These are phyloP conservation scores for Galerucella calmariensis DNA, from an alignment of 2,888 invertebrate genomes.

Conservation along the genomic window DNA sequence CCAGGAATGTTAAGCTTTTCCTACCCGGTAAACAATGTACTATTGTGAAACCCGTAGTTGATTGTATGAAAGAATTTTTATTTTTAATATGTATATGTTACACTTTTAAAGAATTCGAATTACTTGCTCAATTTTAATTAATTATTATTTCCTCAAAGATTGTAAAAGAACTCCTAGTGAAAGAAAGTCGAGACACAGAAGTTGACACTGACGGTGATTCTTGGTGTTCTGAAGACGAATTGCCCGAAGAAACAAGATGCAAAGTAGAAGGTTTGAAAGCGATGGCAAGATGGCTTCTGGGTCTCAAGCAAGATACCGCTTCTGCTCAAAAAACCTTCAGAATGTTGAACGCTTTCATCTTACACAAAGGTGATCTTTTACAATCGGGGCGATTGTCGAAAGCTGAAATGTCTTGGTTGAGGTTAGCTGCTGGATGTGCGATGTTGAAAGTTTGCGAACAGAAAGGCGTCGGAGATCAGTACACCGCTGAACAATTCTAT, in stretches of 20 bases:
- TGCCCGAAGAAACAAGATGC: constrained; percentile 91
- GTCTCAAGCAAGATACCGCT: constrained; percentile 86
- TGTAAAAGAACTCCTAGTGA: constrained; percentile 93
- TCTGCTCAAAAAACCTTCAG: constrained; percentile 94
- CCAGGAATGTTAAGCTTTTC: no score
- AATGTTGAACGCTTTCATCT: constrained; percentile 93
- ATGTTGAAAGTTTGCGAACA: constrained; percentile 98
- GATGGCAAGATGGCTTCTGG: constrained; percentile 95
- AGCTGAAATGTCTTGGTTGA: constrained; percentile 93
- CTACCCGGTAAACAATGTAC: no score
- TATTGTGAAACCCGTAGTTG: no score
- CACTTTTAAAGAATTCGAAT: no score
- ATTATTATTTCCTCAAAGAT: constrained; percentile 68
- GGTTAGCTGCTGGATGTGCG: constrained; percentile 92
- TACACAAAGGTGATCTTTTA: constrained; percentile 78
- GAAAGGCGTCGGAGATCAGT: constrained; percentile 94
- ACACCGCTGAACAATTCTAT: constrained; percentile 94
- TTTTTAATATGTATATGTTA: neutral
- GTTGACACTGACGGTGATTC: constrained; percentile 54
- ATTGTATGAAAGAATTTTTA: neutral
- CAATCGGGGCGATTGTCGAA: constrained; percentile 80
- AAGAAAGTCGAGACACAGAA: constrained; percentile 72
- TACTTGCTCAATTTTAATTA: neutral
- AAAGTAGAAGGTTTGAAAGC: constrained; percentile 95
- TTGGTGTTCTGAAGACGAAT: constrained; percentile 88